Conservation (phyloP, 1,140 invertebrate species). For the Drosophila trapezifrons region DNA sequence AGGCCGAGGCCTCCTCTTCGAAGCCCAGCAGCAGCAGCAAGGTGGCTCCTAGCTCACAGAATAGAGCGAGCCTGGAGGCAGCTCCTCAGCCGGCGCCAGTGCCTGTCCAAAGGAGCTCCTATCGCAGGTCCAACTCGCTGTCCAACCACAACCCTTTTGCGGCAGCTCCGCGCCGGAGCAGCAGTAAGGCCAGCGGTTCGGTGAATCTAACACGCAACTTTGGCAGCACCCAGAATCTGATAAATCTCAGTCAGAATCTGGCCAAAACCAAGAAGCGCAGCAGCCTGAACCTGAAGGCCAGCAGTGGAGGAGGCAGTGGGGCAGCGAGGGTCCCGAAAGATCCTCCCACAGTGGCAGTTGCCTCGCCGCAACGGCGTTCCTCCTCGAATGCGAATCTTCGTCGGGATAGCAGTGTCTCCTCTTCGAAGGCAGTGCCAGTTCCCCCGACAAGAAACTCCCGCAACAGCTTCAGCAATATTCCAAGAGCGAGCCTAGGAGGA, state of each 20-base stretch:
- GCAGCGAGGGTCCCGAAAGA: slow-evolving; percentile 66
- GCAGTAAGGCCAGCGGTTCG: slow-evolving; percentile 64
- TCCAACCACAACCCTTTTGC: slow-evolving; percentile 78
- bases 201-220: slow-evolving; percentile 75
- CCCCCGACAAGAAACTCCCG: slow-evolving; percentile 69
- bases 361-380: slow-evolving; percentile 64
- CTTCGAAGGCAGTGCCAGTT: slow-evolving; percentile 54
- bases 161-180: slow-evolving; percentile 63
- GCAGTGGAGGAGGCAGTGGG: slow-evolving; percentile 18
- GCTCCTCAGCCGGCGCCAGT: slow-evolving; percentile 6
- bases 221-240: slow-evolving; percentile 81
- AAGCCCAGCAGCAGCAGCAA: slow-evolving; percentile 60
- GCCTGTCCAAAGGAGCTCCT: slow-evolving; percentile 53
- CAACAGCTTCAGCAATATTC: slow-evolving; percentile 83
- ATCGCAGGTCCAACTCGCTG: slow-evolving; percentile 74
- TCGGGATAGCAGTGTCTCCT: slow-evolving; percentile 68
- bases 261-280: slow-evolving; percentile 81
- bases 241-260: slow-evolving; percentile 76
- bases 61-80: slow-evolving; percentile 35
- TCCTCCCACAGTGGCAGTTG: slow-evolving; percentile 30
- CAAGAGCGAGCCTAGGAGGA: slow-evolving; percentile 71
- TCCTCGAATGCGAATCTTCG: slow-evolving; percentile 78
- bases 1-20: slow-evolving; percentile 33
- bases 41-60: slow-evolving; percentile 50
- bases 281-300: slow-evolving; percentile 77